These are phyloP conservation scores for Ceuthmochares aereus DNA, from an alignment of 2,113 vertebrate genomes.

Conservation along the genomic window DNA sequence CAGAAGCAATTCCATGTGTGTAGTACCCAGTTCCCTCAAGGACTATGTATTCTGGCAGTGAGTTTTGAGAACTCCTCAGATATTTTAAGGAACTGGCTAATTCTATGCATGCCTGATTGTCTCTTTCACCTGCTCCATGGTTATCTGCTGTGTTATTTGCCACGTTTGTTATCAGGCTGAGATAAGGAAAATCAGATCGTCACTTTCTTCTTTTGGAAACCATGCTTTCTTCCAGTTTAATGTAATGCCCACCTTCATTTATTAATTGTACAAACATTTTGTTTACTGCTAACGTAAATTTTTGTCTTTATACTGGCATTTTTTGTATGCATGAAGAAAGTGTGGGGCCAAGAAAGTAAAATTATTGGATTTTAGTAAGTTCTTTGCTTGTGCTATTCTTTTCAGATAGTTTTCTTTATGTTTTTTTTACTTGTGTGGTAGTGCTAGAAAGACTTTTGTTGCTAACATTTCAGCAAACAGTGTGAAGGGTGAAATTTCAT, in stretches of 20 bases:
- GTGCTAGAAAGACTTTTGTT: not conserved
- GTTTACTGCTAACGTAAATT: not conserved
- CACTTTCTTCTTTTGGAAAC: not conserved
- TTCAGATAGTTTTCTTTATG: not conserved
- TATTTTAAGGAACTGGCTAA: not conserved
- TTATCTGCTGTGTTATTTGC: not conserved
- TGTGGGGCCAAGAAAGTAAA: not conserved
- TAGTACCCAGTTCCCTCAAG: not conserved
- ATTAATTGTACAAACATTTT: not conserved
- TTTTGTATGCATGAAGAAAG: not conserved
- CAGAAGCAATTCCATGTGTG: fast-evolving
- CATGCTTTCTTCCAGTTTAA: not conserved
- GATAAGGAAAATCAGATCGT: not conserved
- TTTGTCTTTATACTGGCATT: not conserved
- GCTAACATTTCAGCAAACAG: not conserved
- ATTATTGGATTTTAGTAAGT: not conserved
- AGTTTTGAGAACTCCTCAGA: not conserved
- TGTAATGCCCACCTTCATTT: too few relatives aligned
- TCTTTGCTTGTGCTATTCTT: not conserved
- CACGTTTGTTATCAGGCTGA: not conserved
- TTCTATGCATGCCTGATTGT: not conserved
- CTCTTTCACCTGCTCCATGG: not conserved
- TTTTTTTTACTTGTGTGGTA: not conserved
- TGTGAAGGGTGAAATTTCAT: not conserved
- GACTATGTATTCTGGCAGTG: not conserved